These are phyloP conservation scores for Sitophilus oryzae DNA, from an alignment of 1,140 invertebrate species.

Conservation along the genomic window DNA sequence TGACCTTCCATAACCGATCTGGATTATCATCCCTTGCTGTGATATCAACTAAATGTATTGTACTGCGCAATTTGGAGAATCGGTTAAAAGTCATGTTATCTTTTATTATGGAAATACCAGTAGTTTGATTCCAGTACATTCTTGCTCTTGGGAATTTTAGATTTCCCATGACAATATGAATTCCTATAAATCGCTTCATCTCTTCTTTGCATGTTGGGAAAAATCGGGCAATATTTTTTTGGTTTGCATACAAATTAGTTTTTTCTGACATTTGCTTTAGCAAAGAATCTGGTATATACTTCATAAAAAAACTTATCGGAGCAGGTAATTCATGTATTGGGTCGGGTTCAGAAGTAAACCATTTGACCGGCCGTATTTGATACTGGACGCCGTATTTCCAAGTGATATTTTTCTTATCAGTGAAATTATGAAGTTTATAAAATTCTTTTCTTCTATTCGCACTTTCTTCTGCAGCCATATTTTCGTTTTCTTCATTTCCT, in stretches of 20 bases:
- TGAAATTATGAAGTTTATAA: slow-evolving; percentile 6
- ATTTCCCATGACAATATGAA: slow-evolving; percentile 17
- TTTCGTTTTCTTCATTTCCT: slow-evolving; percentile 4
- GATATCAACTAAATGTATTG: slow-evolving; percentile 11
- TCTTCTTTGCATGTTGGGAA: neutral
- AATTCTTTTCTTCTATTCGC: slow-evolving; percentile 1
- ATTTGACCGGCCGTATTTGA: slow-evolving; percentile 1
- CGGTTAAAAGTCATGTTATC: slow-evolving; percentile 9
- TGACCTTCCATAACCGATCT: slow-evolving; percentile 38
- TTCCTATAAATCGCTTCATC: slow-evolving; percentile 2
- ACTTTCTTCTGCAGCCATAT: neutral
- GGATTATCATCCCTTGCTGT: no score
- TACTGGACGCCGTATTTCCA: slow-evolving; percentile 4
- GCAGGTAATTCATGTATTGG: neutral
- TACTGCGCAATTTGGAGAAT: slow-evolving; percentile 12
- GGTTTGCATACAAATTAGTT: slow-evolving; percentile 13
- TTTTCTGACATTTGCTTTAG: slow-evolving; percentile 4
- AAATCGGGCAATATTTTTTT: slow-evolving; percentile 8
- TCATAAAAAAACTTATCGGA: slow-evolving; percentile 11
- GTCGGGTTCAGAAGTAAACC: neutral
- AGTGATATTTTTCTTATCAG: slow-evolving; percentile 1
- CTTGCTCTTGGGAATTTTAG: slow-evolving; percentile 12
- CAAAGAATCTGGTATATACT: slow-evolving; percentile 6
- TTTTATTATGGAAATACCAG: slow-evolving; percentile 12
- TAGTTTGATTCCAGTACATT: slow-evolving; percentile 8